Evolutionary conservation across 1,140 invertebrate genomes (phyloP), one percentile per base, ranked within the genome.

Genomic region (Dysdera silvatica): DNA sequence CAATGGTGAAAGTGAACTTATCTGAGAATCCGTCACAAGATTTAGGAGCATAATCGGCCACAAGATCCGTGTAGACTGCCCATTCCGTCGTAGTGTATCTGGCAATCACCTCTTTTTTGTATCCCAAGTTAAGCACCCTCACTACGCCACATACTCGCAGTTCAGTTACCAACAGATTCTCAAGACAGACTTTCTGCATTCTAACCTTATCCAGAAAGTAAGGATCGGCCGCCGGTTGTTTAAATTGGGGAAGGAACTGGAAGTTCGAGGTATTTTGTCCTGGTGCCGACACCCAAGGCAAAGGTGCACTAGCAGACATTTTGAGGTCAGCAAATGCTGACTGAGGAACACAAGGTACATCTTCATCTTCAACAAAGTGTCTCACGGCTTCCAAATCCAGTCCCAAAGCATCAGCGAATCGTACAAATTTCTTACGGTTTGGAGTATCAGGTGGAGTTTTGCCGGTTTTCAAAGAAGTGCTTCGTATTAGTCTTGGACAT

Each of bases 21-120:
- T 98, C 94, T 14, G 91, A 92, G 67, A 91, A 89, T 2, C 91
- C 91, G 71, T 96, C 92, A 75, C 89, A 92, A 0, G 91, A 94
- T 68, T 89, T 87, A 37, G 83, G 80, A 32, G 94, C 84, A 74
- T 96, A 96, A 5, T 80, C 84, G 0, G 90, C 79, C 4, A 69
- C 70, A 33, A 91, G 77, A 68, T 98, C 93, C 29, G 83, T 83
- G 74, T 83, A 89, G 29, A 84, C 88, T 58, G 81, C 80, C 94
- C 93, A 98, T 23, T 83, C 81, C 74, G 95, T 89, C 66, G 87
- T 79, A 0, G 87, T 87, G 74, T 93, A 95, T 43, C 93, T 81
- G 40, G 95, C 82, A 68, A 87, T 83, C 14, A 96, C 91, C 24
- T 83, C 85, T 78, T 98, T 97, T 71, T 95, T 84, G 75, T 88